Conservation (phyloP, 2,888 invertebrate species). For the Anorthoa munda region DNA sequence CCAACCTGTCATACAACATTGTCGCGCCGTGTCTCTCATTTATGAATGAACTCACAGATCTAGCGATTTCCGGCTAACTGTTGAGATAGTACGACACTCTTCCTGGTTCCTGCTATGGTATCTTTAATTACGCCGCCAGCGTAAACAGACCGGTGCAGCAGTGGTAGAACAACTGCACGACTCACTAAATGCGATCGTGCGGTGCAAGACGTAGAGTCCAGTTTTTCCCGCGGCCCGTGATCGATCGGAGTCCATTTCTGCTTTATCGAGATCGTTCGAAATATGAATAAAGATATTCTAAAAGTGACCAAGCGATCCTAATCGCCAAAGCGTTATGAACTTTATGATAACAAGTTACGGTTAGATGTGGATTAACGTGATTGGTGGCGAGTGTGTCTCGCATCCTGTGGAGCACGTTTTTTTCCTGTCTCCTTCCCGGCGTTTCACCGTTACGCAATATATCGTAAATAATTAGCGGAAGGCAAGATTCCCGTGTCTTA, state of each 20-base stretch:
- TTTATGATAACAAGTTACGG: slow-evolving; percentile 75
- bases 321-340: slow-evolving; percentile 74
- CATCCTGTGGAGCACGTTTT: slow-evolving; percentile 89
- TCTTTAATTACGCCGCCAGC: slow-evolving; percentile 88
- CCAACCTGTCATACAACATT: slow-evolving; percentile 86
- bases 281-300: slow-evolving; percentile 90
- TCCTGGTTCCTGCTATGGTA: slow-evolving; percentile 91
- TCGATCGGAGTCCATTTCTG: slow-evolving; percentile 83
- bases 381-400: slow-evolving; percentile 77
- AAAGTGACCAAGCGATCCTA: slow-evolving; percentile 81
- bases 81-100: slow-evolving; percentile 91
- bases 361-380: slow-evolving; percentile 71
- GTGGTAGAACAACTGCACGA: slow-evolving; percentile 33
- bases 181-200: slow-evolving; percentile 72
- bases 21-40: slow-evolving; percentile 85
- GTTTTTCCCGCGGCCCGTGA: slow-evolving; percentile 68
- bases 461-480: slow-evolving; percentile 91
- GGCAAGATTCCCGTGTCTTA: slow-evolving; percentile 90
- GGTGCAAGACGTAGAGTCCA: slow-evolving; percentile 74
- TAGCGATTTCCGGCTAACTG: slow-evolving; percentile 90
- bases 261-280: slow-evolving; percentile 88
- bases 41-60: slow-evolving; percentile 91
- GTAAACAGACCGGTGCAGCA: slow-evolving; percentile 81
- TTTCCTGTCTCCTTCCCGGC: slow-evolving; percentile 89
- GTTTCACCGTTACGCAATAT: slow-evolving; percentile 91